Evolutionary conservation across 2,797 vertebrate species (phyloP).

Genomic region (Gymnoscopelus microlampas): DNA sequence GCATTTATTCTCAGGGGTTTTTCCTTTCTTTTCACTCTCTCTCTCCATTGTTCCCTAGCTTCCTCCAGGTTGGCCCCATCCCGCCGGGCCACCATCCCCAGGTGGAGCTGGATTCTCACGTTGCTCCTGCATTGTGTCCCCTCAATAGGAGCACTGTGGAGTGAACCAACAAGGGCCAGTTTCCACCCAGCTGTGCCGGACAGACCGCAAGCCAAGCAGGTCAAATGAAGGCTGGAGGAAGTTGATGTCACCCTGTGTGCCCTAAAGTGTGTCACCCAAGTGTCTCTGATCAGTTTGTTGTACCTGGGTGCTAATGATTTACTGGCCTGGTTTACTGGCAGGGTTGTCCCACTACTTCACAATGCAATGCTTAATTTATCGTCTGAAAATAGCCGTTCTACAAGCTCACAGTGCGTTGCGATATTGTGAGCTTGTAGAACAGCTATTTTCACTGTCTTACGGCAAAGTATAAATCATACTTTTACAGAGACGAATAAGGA

Average conservation of each 20-base stretch:
- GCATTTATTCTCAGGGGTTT: constrained; percentile 79
- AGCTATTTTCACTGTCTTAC: too few species aligned
- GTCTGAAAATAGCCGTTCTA: too few species aligned
- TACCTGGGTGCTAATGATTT: too few species aligned
- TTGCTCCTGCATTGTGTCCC: constrained; percentile 62
- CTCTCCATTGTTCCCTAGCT: constrained; percentile 68
- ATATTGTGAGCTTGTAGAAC: too few species aligned
- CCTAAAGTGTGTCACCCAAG: too few species aligned
- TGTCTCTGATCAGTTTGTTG: not conserved
- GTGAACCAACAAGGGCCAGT: constrained; percentile 27
- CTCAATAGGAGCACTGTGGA: constrained; percentile 62
- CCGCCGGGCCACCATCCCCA: constrained; percentile 43
- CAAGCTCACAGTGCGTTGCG: too few species aligned
- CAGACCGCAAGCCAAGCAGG: constrained; percentile 21
- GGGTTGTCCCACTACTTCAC: too few species aligned
- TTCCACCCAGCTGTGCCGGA: constrained; percentile 27
- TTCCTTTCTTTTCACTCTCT: constrained; percentile 72
- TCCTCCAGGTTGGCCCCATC: constrained; percentile 54
- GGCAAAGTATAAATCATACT: too few species aligned
- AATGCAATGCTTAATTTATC: too few species aligned
- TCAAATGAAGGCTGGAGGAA: constrained; percentile 36
- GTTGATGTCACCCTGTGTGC: constrained; percentile 28
- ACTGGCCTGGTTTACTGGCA: too few species aligned
- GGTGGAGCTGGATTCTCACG: constrained; percentile 63
- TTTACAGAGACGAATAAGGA: too few species aligned